Conservation (phyloP, 1,140 invertebrate species). For the Trichomalopsis sarcophagae region DNA sequence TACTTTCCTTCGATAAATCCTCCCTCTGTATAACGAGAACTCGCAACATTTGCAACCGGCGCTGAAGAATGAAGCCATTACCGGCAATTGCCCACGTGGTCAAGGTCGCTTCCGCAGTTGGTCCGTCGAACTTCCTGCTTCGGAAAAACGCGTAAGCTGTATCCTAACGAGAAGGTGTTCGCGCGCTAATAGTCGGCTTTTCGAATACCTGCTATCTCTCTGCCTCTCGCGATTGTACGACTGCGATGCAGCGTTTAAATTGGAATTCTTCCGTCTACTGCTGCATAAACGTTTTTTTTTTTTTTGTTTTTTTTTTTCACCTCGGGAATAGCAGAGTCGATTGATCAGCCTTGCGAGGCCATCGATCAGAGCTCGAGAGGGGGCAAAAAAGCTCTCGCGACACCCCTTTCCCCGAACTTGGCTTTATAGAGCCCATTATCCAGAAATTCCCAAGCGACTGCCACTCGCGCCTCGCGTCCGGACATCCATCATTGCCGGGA, state of each 20-base stretch:
- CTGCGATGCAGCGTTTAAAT: too few species aligned
- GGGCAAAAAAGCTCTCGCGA: background rate
- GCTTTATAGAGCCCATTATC: background rate
- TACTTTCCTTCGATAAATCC: too few species aligned
- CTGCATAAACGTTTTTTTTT: too few species aligned
- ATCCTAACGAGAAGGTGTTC: background rate
- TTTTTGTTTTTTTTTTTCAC: too few species aligned
- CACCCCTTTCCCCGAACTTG: background rate
- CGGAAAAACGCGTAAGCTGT: background rate
- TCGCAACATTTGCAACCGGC: background rate
- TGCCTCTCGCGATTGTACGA: too few species aligned
- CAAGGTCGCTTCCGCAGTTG: slow-evolving; percentile 25
- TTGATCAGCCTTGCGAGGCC: too few species aligned
- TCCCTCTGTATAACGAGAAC: too few species aligned
- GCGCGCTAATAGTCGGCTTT: background rate
- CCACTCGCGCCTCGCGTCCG: slow-evolving; percentile 16
- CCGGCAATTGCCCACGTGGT: slow-evolving; percentile 21
- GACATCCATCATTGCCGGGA: slow-evolving; percentile 39
- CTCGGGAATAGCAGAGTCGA: too few species aligned
- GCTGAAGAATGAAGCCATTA: slow-evolving; percentile 38
- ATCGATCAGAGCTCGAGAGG: too few species aligned
- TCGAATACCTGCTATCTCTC: too few species aligned
- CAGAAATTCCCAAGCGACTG: background rate
- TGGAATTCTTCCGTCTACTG: too few species aligned
- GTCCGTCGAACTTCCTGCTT: background rate